Conservation (phyloP, 2,797 vertebrate species). For the Eulemur rubriventer region DNA sequence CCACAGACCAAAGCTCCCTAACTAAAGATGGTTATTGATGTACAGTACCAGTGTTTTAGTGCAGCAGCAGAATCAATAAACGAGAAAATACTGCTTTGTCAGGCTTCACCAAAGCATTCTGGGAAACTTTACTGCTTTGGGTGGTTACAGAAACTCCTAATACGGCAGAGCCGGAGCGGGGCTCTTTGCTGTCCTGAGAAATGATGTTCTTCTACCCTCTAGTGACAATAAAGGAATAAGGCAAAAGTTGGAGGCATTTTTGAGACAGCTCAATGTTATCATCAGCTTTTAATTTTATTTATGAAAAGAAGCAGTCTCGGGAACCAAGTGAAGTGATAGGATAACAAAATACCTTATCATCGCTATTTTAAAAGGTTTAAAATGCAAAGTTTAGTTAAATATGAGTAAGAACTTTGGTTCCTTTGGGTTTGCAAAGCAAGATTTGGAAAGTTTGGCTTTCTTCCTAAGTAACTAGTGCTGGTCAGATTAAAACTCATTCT, state of each 20-base stretch:
- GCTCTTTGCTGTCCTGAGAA: slow-evolving; percentile 73
- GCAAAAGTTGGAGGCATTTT: slow-evolving; percentile 67
- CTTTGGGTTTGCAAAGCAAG: slow-evolving; percentile 39
- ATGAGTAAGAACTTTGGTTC: slow-evolving; percentile 42
- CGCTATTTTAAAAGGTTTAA: background rate
- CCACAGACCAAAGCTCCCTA: slow-evolving; percentile 87
- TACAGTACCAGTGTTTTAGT: slow-evolving; percentile 88
- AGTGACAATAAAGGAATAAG: slow-evolving; percentile 86
- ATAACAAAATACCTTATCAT: background rate
- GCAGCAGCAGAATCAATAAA: slow-evolving; percentile 90
- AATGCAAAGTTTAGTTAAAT: background rate
- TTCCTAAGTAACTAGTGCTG: background rate
- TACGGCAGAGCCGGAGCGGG: slow-evolving; percentile 66
- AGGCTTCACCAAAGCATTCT: slow-evolving; percentile 84
- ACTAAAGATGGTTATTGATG: slow-evolving; percentile 92
- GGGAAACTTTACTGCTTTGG: slow-evolving; percentile 88
- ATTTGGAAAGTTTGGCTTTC: slow-evolving; percentile 30
- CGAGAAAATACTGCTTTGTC: slow-evolving; percentile 90
- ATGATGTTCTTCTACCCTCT: slow-evolving; percentile 94
- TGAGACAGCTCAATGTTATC: background rate
- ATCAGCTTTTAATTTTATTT: slow-evolving; percentile 56
- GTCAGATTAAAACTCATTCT: background rate
- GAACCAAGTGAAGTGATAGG: background rate
- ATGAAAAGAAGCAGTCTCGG: slow-evolving; percentile 11
- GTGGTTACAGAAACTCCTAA: slow-evolving; percentile 82